phyloP scores from a whole-genome alignment of 2,888 invertebrate genomes.

The Chrysolina americana region DNA sequence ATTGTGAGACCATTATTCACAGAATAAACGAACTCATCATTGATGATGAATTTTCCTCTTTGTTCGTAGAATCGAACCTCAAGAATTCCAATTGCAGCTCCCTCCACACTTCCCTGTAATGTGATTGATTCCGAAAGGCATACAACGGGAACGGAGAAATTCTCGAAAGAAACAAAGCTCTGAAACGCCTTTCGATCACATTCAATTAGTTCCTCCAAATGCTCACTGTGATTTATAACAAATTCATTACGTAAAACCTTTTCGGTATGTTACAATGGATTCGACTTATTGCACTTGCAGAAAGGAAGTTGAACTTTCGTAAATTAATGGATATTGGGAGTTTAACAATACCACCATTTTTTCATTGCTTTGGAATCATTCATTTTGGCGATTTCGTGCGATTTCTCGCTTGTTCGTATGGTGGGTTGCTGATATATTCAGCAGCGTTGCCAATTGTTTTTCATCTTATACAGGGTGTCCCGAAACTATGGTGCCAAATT shows the following conservation, averaged over 20 bases:
- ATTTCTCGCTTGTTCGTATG: constrained; percentile 24
- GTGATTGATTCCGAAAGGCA: constrained; percentile 16
- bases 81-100: constrained; percentile 14
- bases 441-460: background rate
- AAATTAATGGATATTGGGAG: constrained; percentile 32
- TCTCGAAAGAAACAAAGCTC: constrained; percentile 25
- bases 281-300: constrained; percentile 26
- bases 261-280: constrained; percentile 32
- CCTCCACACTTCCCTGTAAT: background rate
- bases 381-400: constrained; percentile 26
- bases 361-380: constrained; percentile 32
- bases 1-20: too few relatives aligned
- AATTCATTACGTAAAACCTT: constrained; percentile 35
- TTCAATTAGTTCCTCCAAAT: constrained; percentile 27
- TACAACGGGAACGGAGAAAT: constrained; percentile 13
- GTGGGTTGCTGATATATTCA: background rate
- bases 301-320: constrained; percentile 20
- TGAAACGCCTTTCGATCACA: constrained; percentile 30
- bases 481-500: too few relatives aligned
- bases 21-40: background rate
- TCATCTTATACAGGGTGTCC: too few relatives aligned
- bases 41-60: background rate
- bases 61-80: background rate
- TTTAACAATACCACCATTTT: constrained; percentile 34
- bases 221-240: constrained; percentile 32